phyloP scores from a whole-genome alignment of 2,113 vertebrate genomes.

The Lycocorax pyrrhopterus region DNA sequence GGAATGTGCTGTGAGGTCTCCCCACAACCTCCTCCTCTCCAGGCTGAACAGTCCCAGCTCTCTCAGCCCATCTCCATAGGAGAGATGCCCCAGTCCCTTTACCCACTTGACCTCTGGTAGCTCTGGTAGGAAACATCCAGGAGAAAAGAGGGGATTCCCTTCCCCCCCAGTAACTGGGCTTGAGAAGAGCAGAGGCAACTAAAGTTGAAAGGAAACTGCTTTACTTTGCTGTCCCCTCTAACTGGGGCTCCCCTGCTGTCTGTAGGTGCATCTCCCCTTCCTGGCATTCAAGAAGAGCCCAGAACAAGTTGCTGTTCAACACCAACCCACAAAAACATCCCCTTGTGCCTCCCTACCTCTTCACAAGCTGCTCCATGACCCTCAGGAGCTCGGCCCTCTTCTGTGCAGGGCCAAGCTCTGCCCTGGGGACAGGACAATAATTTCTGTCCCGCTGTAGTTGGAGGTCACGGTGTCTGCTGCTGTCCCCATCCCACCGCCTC shows the following conservation, averaged over 20 bases:
- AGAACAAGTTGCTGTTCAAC: not conserved
- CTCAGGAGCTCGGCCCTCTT: not conserved
- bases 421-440: not conserved
- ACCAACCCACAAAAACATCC: not conserved
- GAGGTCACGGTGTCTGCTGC: not conserved
- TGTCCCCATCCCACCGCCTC: not conserved
- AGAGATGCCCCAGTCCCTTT: not conserved
- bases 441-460: not conserved
- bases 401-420: not conserved
- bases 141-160: not conserved
- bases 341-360: not conserved
- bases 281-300: not conserved
- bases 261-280: not conserved
- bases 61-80: not conserved
- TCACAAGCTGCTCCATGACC: not conserved
- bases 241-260: not conserved
- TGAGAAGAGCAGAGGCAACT: not conserved
- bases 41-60: not conserved
- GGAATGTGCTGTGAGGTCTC: not conserved
- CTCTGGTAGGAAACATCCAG: not conserved
- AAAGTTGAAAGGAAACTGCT: not conserved
- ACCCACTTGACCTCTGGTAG: not conserved
- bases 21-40: not conserved
- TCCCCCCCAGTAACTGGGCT: not conserved
- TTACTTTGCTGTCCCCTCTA: not conserved